A percentile compares a stretch with the other conserved stretches of the same genome.
These are phyloP conservation scores for Rhagium mordax DNA, from an alignment of 2,888 invertebrate species.

Conservation along the genomic window DNA sequence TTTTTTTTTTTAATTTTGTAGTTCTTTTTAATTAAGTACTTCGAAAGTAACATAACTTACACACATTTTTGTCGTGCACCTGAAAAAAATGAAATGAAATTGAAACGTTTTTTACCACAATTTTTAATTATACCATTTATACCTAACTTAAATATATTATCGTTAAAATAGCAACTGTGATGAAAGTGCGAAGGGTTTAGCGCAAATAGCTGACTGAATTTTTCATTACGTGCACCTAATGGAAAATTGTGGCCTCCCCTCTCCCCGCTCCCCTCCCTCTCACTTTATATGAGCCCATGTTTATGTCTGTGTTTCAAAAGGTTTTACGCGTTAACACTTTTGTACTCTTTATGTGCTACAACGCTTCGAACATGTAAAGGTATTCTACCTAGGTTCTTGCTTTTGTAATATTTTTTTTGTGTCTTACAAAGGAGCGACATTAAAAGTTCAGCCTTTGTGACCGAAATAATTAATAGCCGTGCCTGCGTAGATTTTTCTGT, in stretches of 20 bases:
- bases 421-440: background rate
- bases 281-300: background rate
- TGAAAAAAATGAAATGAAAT: no score
- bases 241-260: background rate
- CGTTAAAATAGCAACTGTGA: no score
- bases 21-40: no score
- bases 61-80: no score
- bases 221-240: background rate
- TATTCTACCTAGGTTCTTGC: background rate
- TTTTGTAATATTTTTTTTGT: constrained; percentile 1
- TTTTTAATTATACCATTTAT: no score
- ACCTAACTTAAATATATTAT: no score
- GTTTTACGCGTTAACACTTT: background rate
- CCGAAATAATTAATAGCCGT: background rate
- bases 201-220: background rate
- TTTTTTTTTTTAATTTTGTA: no score
- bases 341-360: background rate
- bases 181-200: background rate
- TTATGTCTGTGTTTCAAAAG: background rate
- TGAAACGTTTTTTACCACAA: no score
- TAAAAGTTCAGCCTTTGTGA: constrained; percentile 1
- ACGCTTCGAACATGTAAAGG: background rate
- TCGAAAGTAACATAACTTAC: no score
- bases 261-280: no score
- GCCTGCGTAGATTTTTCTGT: background rate